Percentiles rank a stretch among this genome's conserved stretches.
phyloP scores from a whole-genome alignment of 2,797 vertebrate species.

The Psittacula echo region DNA sequence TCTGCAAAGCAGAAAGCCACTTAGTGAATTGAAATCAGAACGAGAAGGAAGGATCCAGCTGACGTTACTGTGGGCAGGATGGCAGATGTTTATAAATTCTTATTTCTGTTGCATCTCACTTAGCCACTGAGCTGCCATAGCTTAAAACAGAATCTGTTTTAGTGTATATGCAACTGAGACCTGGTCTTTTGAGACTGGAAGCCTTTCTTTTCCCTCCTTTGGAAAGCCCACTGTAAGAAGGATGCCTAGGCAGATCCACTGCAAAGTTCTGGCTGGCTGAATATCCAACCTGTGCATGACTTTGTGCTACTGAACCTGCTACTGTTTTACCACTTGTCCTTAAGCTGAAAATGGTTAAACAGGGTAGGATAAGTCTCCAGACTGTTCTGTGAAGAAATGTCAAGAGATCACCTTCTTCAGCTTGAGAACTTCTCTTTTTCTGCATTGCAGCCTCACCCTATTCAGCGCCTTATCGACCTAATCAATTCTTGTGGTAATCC shows the following conservation, averaged over 20 bases:
- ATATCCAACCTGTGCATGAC: background rate
- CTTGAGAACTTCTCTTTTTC: background rate
- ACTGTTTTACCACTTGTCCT: background rate
- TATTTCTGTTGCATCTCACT: background rate
- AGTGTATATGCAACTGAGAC: background rate
- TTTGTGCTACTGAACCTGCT: background rate
- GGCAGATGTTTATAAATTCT: background rate
- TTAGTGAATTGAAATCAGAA: background rate
- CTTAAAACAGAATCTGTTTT: background rate
- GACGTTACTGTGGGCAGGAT: background rate
- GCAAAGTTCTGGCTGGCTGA: background rate
- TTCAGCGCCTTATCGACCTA: background rate
- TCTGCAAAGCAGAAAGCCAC: background rate
- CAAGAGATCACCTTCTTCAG: background rate
- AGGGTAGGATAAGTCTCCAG: background rate
- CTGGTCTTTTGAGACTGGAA: background rate
- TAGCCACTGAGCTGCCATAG: background rate
- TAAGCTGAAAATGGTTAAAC: background rate
- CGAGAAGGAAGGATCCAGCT: background rate
- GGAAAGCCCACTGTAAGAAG: background rate
- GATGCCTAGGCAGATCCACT: background rate
- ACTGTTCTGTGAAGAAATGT: background rate
- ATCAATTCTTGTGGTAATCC: background rate
- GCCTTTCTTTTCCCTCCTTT: background rate
- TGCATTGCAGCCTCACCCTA: background rate